Base-by-base conservation (phyloP, 35 echinoderm and acorn worm genomes). In the Patiria miniata region DNA sequence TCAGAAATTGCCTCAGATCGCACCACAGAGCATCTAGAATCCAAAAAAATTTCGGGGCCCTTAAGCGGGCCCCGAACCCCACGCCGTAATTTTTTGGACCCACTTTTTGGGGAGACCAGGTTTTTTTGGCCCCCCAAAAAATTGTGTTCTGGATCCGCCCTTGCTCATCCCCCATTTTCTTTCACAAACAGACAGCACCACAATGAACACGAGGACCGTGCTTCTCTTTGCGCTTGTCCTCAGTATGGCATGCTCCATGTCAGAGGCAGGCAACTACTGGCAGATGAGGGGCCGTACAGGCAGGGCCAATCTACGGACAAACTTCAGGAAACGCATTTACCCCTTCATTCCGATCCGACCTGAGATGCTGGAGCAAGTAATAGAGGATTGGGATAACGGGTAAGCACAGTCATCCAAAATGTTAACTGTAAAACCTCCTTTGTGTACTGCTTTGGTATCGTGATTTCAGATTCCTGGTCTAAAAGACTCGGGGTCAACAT, bases 211-310 rank as follows among this genome's bases (percentile, higher is more conserved):
- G 33, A 84, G 57, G 44, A 38, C 54, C 12, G 51, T 84, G 51
- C 82, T 84, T 2, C 9, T 58, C 14, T 33, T 84, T 37, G 34
- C 57, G 38, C 9, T 84, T 36, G 82, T 84, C 22, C 51, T 84
- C 28, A 84, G 21, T 12, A 58, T 84, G 30, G 29, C 29, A 9
- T 59, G 53, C 32, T 84, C 82, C 2, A 32, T 84, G 9, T 84
- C 82, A 37, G 82, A 84, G 54, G 82, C 82, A 12, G 82, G 82
- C 38, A 84, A 84, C 34, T 84, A 84, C 53, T 84, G 82, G 82
- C 52, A 53, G 34, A 58, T 36, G 57, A 84, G 57, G 57, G 82
- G 82, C 8, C 30, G 39, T 37, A 54, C 54, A 39, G 82, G 57
- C 26, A 32, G 53, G 54, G 53, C 53, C 5, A 53, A 36, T 6